A percentile compares a stretch with the other conserved stretches of the same genome.
Conservation (phyloP, 2,797 vertebrate genomes). For the Petrocephalus schoutedeni region DNA sequence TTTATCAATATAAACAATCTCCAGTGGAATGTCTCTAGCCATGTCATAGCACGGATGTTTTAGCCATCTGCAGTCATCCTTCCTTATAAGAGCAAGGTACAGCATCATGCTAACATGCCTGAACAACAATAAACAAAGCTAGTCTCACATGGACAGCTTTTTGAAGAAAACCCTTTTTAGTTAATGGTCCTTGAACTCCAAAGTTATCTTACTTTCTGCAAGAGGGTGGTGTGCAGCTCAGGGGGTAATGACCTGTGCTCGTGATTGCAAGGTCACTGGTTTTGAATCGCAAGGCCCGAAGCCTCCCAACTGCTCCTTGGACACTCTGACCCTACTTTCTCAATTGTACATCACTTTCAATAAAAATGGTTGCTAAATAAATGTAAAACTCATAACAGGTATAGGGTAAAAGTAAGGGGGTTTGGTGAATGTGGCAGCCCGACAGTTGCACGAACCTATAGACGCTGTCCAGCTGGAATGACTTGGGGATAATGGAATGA, state of each 20-base stretch:
- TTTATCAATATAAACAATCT: not conserved
- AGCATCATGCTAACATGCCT: not conserved
- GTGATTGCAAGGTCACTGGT: not conserved
- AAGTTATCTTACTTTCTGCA: not conserved
- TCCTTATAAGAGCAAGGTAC: not conserved
- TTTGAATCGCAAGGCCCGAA: not conserved
- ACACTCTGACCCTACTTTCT: not conserved
- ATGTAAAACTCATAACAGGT: not conserved
- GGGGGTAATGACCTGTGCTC: not conserved
- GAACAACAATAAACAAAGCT: not conserved
- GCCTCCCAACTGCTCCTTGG: not conserved
- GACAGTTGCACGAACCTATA: not conserved
- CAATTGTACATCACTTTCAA: not conserved
- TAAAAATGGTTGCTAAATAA: not conserved
- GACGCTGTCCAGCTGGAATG: not conserved
- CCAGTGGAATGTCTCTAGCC: not conserved
- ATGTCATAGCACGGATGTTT: not conserved
- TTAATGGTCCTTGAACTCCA: not conserved
- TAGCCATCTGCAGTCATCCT: not conserved
- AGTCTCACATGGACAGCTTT: not conserved
- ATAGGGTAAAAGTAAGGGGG: not conserved
- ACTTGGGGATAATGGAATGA: conserved; percentile 19
- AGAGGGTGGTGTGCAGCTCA: not conserved
- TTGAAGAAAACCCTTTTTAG: not conserved
- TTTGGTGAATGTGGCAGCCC: not conserved